phyloP scores from a whole-genome alignment of 2,888 invertebrate genomes.

The Phorcus lineatus region DNA sequence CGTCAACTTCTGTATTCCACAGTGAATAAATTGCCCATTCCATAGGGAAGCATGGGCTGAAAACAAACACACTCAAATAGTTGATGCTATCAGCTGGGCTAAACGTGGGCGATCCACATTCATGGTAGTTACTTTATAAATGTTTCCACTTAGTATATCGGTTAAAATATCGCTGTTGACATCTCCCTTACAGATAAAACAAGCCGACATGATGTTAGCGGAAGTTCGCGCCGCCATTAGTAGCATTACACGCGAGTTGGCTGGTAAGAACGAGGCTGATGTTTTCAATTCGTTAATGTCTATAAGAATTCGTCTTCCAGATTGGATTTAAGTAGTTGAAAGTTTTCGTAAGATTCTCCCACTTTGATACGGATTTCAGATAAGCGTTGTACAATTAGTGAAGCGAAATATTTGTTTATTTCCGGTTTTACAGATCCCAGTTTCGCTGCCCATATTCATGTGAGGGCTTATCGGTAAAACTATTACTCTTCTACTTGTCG shows the following conservation, averaged over 20 bases:
- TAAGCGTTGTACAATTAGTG: not conserved
- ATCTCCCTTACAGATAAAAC: not conserved
- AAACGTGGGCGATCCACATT: not conserved
- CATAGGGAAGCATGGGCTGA: too few relatives aligned
- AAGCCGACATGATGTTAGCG: not conserved
- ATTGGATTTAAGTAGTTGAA: not conserved
- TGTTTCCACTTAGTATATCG: not conserved
- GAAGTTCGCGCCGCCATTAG: conserved; percentile 4
- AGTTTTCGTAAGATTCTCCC: not conserved
- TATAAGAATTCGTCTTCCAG: too few relatives aligned
- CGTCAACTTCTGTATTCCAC: too few relatives aligned
- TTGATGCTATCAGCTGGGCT: not conserved
- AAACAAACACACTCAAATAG: too few relatives aligned
- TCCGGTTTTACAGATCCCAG: not conserved
- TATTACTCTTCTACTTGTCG: not conserved
- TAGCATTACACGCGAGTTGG: not conserved
- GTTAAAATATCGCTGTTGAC: not conserved
- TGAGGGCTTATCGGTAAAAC: not conserved
- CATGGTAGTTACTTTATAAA: not conserved
- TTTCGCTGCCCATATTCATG: not conserved
- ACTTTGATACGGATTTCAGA: not conserved
- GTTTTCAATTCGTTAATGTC: too few relatives aligned
- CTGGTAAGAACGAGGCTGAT: too few relatives aligned
- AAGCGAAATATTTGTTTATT: not conserved
- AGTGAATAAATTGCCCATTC: too few relatives aligned